Evolutionary conservation across 2,113 vertebrate species (phyloP), one percentile per base, ranked within the genome.

Genomic region (Leucosticte australis): DNA sequence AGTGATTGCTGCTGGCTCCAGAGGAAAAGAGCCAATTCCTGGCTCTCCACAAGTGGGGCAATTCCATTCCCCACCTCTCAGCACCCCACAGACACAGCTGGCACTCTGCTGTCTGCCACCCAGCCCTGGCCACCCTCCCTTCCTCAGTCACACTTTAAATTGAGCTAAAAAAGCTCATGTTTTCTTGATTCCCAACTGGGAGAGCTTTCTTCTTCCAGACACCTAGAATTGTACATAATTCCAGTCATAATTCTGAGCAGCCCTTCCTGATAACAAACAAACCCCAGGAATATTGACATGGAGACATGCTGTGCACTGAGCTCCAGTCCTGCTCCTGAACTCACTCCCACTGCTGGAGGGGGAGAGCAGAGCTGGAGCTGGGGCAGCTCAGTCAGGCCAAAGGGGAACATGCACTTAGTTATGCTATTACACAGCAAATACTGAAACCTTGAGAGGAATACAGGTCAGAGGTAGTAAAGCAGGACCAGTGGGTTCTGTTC

Each of bases 401-500:
- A 88, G 30, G 8, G 31, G 37, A 68, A 57, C 44, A 17, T 6
- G 22, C 39, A 28, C 31, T 49, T 37, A 31, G 50, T 83, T n/a
- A 42, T 42, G 19, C 8, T 42, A 6, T 57, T 35, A 33, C 33
- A 77, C 28, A 87, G 67, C 28, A 82, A 75, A 59, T 55, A 73
- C 15, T 63, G 82, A 81, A 79, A 60, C 16, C 44, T 1, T 13
- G 15, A 64, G 8, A 65, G 42, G 8, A 62, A 44, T 35, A 76
- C 26, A 67, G 62, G 47, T 81, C 89, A 84, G 78, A 97, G 94
- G 75, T 10, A 8, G 83, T 67, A 87, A 90, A 76, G 89, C 23
- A 96, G 50, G 92, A 92, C n/a, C 83, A 90, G 44, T 79, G 76
- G 42, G 78, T 47, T 69, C 87, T 94, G 68, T 84, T 94, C 69